phyloP scores from a whole-genome alignment of 2,113 vertebrate species.

The Anguilla japonica region DNA sequence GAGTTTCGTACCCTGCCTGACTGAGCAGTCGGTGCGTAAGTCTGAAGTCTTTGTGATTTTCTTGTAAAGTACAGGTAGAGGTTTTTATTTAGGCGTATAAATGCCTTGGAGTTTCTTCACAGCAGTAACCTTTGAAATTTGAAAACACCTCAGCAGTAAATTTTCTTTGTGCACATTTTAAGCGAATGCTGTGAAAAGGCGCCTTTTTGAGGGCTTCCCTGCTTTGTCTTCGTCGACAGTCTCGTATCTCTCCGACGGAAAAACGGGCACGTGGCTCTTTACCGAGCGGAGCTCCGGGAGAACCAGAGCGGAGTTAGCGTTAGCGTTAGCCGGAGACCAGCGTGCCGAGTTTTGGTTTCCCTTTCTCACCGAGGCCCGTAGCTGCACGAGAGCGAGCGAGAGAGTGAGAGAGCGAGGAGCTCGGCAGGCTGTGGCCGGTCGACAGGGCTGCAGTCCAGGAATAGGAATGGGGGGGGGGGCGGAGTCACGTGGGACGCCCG shows the following conservation, averaged over 20 bases:
- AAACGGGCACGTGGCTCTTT: too few relatives aligned
- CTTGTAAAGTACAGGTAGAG: neutral
- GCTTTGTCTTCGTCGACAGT: too few relatives aligned
- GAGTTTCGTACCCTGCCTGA: too few relatives aligned
- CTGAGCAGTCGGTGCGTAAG: too few relatives aligned
- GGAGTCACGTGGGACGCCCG: neutral
- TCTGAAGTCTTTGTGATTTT: neutral
- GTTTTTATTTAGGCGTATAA: neutral
- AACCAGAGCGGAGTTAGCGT: neutral
- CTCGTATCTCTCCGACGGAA: too few relatives aligned
- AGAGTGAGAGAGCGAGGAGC: neutral
- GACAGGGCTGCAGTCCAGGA: neutral
- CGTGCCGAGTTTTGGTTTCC: neutral
- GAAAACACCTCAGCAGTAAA: neutral
- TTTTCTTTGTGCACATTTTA: too few relatives aligned
- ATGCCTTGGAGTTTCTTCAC: neutral
- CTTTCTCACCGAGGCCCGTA: neutral
- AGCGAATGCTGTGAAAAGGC: too few relatives aligned
- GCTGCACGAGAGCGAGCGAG: too few relatives aligned
- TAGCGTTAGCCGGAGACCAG: neutral
- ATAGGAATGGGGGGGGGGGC: neutral
- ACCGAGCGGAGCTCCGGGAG: neutral
- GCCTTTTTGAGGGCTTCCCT: too few relatives aligned
- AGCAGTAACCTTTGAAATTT: neutral
- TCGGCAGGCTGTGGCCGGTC: neutral